Base-by-base conservation (phyloP, 2,797 vertebrate genomes). In the Siniperca obscura region DNA sequence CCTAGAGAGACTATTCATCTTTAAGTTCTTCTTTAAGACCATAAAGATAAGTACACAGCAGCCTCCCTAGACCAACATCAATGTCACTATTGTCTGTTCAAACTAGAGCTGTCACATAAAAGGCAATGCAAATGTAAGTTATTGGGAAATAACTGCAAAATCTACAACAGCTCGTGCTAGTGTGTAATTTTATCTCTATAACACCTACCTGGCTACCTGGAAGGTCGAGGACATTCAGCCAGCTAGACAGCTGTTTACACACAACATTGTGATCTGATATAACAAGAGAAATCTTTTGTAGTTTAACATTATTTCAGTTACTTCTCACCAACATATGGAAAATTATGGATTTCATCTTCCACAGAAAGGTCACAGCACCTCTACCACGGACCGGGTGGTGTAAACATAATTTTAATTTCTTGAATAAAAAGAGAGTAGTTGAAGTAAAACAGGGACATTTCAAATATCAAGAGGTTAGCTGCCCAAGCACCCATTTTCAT, bases 381-480 rank as follows among this genome's bases (percentile, higher is more conserved):
- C 46, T 25, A 34, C 48, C 25, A n/a, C 0, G 2, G 34, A 27
- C 22, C 3, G 0, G 48, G 13, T n/a, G 21, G 11, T 52, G 21
- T 44, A 30, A 30, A 72, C 21, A 70, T 62, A 12, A 38, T 25
- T 69, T 21, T 0, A 14, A 46, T 60, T 61, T 61, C 34, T 44
- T 40, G 14, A n/a, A 40, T 19, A 53, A 59, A 65, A 5, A 21
- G 22, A 38, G 2, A 77, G 25, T 40, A 27, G 57, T 17, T 50
- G 7, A 36, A 48, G 40, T 27, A 25, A 38, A 71, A 36, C 19
- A 61, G 22, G 16, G 52, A 46, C 1, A 7, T 61, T 40, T 83
- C 44, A 65, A 70, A 78, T 73, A 78, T 76, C 42, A 70, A 76
- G 59, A 55, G 21, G 40, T 74, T 86, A 56, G 30, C 22, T 40